Conservation (phyloP, 2,113 vertebrate species). For the Emydocephalus ijimae region DNA sequence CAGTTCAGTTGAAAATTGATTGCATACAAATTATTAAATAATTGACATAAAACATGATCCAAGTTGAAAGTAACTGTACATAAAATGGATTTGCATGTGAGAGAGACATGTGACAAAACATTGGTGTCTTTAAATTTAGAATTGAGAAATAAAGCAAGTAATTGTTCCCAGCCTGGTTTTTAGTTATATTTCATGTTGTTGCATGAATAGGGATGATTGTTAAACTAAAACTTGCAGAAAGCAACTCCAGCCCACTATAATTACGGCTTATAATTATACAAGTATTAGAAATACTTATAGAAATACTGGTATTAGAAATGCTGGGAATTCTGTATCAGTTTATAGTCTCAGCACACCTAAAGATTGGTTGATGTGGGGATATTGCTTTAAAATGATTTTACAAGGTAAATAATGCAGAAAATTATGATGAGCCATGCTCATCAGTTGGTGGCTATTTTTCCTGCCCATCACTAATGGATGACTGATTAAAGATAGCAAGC, state of each 20-base stretch:
- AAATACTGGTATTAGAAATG: background rate
- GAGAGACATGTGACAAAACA: fast-evolving
- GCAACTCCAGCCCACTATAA: background rate
- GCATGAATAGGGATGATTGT: constrained; percentile 20
- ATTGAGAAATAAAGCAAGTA: constrained; percentile 2
- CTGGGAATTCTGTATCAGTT: background rate
- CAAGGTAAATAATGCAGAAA: background rate
- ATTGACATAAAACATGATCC: constrained; percentile 46
- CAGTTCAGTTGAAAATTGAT: constrained; percentile 22
- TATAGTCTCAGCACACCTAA: background rate
- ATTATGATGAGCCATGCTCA: background rate
- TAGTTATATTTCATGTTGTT: background rate
- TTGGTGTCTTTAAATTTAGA: background rate
- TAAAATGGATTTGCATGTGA: constrained; percentile 19
- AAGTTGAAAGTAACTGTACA: constrained; percentile 48
- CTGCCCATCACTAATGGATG: background rate
- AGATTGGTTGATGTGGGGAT: background rate
- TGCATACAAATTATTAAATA: background rate
- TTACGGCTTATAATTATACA: background rate
- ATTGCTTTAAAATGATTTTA: background rate
- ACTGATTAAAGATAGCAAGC: background rate
- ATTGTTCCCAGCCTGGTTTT: background rate
- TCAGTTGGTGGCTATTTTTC: background rate
- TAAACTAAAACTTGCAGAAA: constrained; percentile 5
- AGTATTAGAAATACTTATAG: no score